Evolutionary conservation across 2,797 vertebrate species (phyloP), one percentile per base, ranked within the genome.

Genomic region (Ficedula albicollis): DNA sequence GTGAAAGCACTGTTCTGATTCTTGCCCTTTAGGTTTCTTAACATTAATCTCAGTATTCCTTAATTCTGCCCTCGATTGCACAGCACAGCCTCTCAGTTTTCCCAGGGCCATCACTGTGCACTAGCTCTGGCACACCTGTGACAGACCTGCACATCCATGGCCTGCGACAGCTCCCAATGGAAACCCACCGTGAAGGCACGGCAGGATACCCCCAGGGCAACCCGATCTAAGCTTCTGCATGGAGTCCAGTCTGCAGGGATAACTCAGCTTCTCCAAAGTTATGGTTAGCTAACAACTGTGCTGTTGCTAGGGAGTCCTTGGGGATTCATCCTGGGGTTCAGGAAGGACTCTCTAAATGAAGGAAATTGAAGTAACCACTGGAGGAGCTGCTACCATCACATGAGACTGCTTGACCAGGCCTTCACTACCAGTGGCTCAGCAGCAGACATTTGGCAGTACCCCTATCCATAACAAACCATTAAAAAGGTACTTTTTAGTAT

Each of bases 171-270:
- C 1, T 88, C 74, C n/a, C 60, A 32, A 0, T 5, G 29, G 51
- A 87, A 81, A 58, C 58, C 66, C 49, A 43, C 25, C 7, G 4
- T 0, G 21, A 58, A 32, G 29, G 48, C 63, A 64, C 0, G 0
- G 8, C 13, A 8, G 29, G 54, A 56, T 19, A 25, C 15, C 20
- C 39, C 41, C 14, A 46, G 46, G 43, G 39, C 79, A 88, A 54
- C 29, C 39, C 62, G 19, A 52, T 22, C 44, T 6, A 14, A 44
- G 27, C 27, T 79, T 59, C 70, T 4, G 6, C 16, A 43, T 67
- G 49, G 79, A 83, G 74, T 52, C 49, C 43, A 49, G 30, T 6
- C 56, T 77, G n/a, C 48, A 51, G 2, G 1, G n/a, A 30, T 21
- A 81, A 29, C 55, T 79, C 81, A 44, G 43, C 39, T 83, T 68